phyloP scores from a whole-genome alignment of 2,113 vertebrate genomes.

The Eublepharis macularius region DNA sequence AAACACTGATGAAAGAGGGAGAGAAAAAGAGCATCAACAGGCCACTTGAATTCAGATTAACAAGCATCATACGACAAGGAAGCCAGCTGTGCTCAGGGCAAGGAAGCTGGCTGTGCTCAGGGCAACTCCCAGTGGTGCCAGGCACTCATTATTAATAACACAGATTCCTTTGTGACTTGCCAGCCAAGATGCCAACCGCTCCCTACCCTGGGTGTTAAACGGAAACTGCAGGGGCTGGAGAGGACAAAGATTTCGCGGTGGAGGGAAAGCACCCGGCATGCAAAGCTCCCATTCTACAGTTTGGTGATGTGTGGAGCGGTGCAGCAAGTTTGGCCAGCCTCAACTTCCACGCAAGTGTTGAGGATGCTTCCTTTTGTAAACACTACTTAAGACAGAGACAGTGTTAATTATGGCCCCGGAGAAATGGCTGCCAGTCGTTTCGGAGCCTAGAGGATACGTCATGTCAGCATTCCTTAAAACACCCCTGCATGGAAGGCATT shows the following conservation, averaged over 20 bases:
- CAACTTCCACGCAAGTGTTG: neutral
- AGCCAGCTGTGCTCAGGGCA: too few species aligned
- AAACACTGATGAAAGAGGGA: neutral
- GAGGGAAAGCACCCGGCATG: neutral
- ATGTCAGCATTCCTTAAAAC: neutral
- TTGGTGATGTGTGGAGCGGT: neutral
- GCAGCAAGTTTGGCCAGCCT: neutral
- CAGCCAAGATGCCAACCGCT: neutral
- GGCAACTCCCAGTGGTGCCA: neutral
- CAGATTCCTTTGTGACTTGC: neutral
- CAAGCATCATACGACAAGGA: neutral
- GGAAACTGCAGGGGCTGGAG: too few species aligned
- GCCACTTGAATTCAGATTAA: neutral
- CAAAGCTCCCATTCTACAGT: neutral
- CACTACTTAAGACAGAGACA: too few species aligned
- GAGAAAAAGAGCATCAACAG: neutral
- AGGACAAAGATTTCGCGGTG: neutral
- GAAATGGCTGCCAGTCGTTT: neutral
- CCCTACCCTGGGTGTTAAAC: neutral
- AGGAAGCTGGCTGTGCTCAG: too few species aligned
- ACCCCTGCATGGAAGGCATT: neutral
- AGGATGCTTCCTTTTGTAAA: too few species aligned
- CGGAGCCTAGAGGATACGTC: too few species aligned
- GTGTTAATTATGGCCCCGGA: accelerated
- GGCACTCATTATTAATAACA: neutral